These are phyloP conservation scores for Phthorimaea operculella DNA, from an alignment of 1,140 invertebrate genomes.

Conservation along the genomic window DNA sequence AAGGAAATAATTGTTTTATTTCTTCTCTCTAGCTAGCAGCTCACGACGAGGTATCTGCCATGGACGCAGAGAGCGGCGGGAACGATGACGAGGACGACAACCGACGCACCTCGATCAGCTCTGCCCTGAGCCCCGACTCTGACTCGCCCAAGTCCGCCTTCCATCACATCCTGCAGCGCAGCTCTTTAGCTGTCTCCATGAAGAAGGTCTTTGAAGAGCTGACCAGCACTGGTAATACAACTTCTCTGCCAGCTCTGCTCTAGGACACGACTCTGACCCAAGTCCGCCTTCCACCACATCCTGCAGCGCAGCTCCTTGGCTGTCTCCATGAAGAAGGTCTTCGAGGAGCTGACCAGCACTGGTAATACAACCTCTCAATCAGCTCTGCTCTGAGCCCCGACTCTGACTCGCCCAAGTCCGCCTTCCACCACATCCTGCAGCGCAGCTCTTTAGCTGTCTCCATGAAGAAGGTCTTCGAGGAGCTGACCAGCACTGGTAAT, in stretches of 20 bases:
- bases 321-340: slow-evolving; percentile 84
- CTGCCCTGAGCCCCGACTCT: slow-evolving; percentile 37
- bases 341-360: slow-evolving; percentile 82
- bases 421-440: slow-evolving; percentile 79
- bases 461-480: slow-evolving; percentile 87
- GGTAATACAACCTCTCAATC: slow-evolving; percentile 69
- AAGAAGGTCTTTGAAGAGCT: slow-evolving; percentile 88
- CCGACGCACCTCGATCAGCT: slow-evolving; percentile 41
- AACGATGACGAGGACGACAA: slow-evolving; percentile 56
- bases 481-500: slow-evolving; percentile 78
- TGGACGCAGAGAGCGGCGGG: slow-evolving; percentile 64
- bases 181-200: slow-evolving; percentile 84
- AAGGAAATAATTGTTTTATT: no score
- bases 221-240: slow-evolving; percentile 75
- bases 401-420: slow-evolving; percentile 41
- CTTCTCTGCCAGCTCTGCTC: no score
- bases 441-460: slow-evolving; percentile 85
- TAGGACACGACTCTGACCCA: no score
- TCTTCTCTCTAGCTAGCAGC: slow-evolving; percentile 63
- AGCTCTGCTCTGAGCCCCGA: slow-evolving; percentile 44
- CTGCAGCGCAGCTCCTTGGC: slow-evolving; percentile 85
- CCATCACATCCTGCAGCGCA: slow-evolving; percentile 82
- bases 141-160: slow-evolving; percentile 56
- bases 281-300: slow-evolving; percentile 74
- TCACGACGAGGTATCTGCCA: slow-evolving; percentile 71